Percentiles rank a stretch among this genome's conserved stretches.
These are phyloP conservation scores for Phalera bucephala DNA, from an alignment of 2,888 invertebrate species.

Conservation along the genomic window DNA sequence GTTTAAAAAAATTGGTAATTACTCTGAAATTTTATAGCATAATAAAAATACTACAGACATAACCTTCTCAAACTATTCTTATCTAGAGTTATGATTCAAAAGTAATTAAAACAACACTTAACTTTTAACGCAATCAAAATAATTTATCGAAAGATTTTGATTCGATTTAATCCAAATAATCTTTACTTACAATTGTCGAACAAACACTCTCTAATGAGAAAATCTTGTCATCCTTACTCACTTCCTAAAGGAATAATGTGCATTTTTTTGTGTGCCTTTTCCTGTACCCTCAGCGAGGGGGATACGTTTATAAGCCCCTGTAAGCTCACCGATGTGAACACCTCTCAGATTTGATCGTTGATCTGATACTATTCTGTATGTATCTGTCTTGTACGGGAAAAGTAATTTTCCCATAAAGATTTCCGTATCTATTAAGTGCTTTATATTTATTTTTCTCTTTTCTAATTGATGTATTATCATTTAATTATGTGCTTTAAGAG, in stretches of 20 bases:
- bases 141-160: background rate
- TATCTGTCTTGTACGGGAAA: constrained; percentile 18
- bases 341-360: constrained; percentile 18
- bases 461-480: too few relatives aligned
- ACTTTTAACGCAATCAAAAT: background rate
- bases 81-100: background rate
- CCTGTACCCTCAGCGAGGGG: constrained; percentile 28
- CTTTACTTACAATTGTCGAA: background rate
- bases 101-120: background rate
- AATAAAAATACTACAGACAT: too few relatives aligned
- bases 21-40: too few relatives aligned
- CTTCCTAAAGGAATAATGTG: constrained; percentile 9
- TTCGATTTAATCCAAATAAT: background rate
- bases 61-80: background rate
- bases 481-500: too few relatives aligned
- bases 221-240: background rate
- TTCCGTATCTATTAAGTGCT: too few relatives aligned
- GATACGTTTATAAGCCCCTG: constrained; percentile 24
- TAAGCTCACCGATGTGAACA: constrained; percentile 29
- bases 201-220: too few relatives aligned
- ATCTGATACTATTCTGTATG: constrained; percentile 36
- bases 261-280: constrained; percentile 26
- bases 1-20: too few relatives aligned
- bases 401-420: constrained; percentile 18
- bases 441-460: too few relatives aligned